phyloP scores from a whole-genome alignment of 2,888 invertebrate species.

The Lymantria monacha region DNA sequence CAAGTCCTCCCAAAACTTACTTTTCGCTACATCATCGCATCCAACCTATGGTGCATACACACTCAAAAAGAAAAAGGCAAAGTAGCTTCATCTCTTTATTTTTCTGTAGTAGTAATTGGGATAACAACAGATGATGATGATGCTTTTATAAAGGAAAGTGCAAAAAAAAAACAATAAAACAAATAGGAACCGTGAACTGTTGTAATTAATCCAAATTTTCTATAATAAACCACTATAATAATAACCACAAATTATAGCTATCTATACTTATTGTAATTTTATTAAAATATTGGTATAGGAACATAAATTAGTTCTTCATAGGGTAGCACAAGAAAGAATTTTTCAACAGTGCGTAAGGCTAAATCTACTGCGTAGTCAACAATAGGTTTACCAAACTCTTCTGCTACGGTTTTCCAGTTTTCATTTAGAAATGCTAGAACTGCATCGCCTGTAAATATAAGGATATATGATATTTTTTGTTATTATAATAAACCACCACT shows the following conservation, averaged over 20 bases:
- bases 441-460: conserved; percentile 54
- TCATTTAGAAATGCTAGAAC: conserved; percentile 66
- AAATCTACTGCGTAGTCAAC: conserved; percentile 70
- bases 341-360: conserved; percentile 61
- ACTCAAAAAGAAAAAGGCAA: too few species aligned
- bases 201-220: background rate
- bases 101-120: too few species aligned
- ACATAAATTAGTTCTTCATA: conserved; percentile 65
- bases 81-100: too few species aligned
- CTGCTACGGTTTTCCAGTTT: conserved; percentile 66
- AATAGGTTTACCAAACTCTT: conserved; percentile 73
- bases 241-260: background rate
- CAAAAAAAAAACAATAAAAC: conserved; percentile 18
- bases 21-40: too few species aligned
- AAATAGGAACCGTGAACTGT: conserved; percentile 6
- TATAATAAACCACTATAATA: background rate
- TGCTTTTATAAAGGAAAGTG: background rate
- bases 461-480: background rate
- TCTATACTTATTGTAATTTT: conserved; percentile 3
- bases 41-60: too few species aligned
- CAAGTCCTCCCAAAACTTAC: too few species aligned
- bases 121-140: too few species aligned
- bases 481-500: conserved; percentile 7
- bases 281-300: conserved; percentile 49
- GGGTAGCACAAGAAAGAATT: conserved; percentile 66